Percentiles rank a stretch among this genome's conserved stretches.
These are phyloP conservation scores for Drosophila nigromelanica DNA, from an alignment of 1,140 invertebrate genomes.

Conservation along the genomic window DNA sequence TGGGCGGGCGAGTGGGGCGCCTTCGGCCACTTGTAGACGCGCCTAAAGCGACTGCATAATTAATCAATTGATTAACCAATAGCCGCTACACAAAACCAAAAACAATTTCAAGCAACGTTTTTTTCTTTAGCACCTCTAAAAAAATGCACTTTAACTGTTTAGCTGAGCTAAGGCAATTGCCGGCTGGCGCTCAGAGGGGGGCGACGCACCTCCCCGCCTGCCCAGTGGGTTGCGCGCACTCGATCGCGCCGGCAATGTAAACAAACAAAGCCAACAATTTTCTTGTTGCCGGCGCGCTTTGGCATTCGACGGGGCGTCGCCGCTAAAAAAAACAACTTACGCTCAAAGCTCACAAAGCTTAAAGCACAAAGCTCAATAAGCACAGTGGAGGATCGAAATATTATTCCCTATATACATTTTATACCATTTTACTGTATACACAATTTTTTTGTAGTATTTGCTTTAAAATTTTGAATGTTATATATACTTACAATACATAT, in stretches of 20 bases:
- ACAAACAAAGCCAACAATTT: constrained; percentile 35
- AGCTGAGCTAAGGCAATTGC: neutral
- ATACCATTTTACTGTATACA: too few relatives aligned
- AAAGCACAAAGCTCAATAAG: constrained; percentile 15
- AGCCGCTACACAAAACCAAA: constrained; percentile 25
- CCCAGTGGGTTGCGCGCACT: constrained; percentile 22
- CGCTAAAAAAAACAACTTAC: constrained; percentile 14
- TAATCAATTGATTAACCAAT: constrained; percentile 41
- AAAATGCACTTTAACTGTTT: constrained; percentile 10
- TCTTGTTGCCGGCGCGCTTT: constrained; percentile 9
- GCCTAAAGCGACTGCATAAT: constrained; percentile 58
- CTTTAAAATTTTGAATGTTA: too few relatives aligned
- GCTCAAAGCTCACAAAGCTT: constrained; percentile 22
- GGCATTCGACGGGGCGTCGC: constrained; percentile 23
- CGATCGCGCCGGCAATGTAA: constrained; percentile 60
- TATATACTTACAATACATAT: too few relatives aligned
- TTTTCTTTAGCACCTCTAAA: constrained; percentile 10
- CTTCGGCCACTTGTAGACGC: constrained; percentile 32
- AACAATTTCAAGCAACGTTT: constrained; percentile 19
- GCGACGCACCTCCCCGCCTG: neutral
- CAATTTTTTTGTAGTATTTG: too few relatives aligned
- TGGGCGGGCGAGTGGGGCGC: constrained; percentile 15
- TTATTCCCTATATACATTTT: neutral
- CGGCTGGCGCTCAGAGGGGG: neutral
- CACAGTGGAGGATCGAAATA: constrained; percentile 29